These are phyloP conservation scores for Cyclura pinguis DNA, from an alignment of 2,797 vertebrate species.

Conservation along the genomic window DNA sequence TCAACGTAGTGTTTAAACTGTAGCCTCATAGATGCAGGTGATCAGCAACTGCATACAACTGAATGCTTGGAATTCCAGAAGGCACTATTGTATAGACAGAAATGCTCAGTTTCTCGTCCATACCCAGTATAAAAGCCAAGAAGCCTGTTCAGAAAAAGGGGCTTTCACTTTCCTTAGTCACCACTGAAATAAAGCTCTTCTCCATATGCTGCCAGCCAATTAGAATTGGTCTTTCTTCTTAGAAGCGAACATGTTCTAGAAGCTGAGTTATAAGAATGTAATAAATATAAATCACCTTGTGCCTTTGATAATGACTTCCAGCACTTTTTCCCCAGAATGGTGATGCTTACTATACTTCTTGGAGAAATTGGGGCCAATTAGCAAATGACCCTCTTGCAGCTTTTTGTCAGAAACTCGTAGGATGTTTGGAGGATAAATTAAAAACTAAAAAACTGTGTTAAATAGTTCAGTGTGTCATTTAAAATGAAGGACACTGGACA, in stretches of 20 bases:
- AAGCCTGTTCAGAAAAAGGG: not conserved
- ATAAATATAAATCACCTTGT: not conserved
- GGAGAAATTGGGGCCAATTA: too few relatives aligned
- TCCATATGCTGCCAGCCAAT: not conserved
- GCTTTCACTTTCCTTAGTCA: too few relatives aligned
- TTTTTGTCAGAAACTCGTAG: not conserved
- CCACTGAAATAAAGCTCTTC: not conserved
- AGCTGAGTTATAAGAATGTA: not conserved
- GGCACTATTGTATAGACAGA: too few relatives aligned
- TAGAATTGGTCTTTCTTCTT: not conserved
- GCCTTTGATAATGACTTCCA: not conserved
- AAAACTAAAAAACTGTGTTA: not conserved
- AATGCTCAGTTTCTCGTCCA: too few relatives aligned
- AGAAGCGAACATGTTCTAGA: not conserved
- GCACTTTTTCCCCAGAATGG: not conserved
- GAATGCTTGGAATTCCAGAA: not conserved
- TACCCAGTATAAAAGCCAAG: not conserved
- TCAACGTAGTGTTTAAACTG: not conserved
- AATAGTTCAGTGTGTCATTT: not conserved
- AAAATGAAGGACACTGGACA: not conserved
- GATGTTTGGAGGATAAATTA: not conserved
- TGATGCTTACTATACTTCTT: not conserved
- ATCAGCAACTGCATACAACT: not conserved
- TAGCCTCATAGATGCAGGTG: not conserved
- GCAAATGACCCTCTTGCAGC: too few relatives aligned